Evolutionary conservation across 2,113 vertebrate genomes (phyloP).

Genomic region (Neolamprologus longior): DNA sequence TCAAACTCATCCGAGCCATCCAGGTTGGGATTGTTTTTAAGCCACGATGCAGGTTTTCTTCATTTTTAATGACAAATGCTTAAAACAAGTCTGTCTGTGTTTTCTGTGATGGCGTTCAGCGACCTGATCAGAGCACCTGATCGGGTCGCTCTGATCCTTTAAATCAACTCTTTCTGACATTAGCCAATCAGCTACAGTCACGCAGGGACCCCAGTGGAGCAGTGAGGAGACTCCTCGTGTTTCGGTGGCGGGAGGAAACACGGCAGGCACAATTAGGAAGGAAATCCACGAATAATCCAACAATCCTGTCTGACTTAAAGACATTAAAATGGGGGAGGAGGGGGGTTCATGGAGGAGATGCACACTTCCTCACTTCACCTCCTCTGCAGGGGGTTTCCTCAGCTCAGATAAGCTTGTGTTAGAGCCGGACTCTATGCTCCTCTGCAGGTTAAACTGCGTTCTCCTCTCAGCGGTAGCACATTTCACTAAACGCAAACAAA

Average conservation of each 20-base stretch:
- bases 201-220: background rate
- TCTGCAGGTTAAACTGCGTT: background rate
- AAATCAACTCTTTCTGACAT: background rate
- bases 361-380: background rate
- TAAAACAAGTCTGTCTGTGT: background rate
- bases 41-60: background rate
- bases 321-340: constrained; percentile 27
- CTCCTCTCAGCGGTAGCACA: background rate
- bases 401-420: background rate
- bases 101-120: background rate
- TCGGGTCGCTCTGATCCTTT: background rate
- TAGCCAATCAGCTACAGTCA: background rate
- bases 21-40: background rate
- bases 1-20: background rate
- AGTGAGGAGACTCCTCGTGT: background rate
- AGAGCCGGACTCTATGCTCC: background rate
- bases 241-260: background rate
- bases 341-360: background rate
- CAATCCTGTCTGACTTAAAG: constrained; percentile 60
- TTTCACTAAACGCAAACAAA: background rate
- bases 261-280: constrained; percentile 37
- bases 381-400: background rate
- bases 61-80: background rate
- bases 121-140: background rate
- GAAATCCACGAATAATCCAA: constrained; percentile 59